Base-by-base conservation (phyloP, 1,140 invertebrate species). In the Agrilus planipennis region DNA sequence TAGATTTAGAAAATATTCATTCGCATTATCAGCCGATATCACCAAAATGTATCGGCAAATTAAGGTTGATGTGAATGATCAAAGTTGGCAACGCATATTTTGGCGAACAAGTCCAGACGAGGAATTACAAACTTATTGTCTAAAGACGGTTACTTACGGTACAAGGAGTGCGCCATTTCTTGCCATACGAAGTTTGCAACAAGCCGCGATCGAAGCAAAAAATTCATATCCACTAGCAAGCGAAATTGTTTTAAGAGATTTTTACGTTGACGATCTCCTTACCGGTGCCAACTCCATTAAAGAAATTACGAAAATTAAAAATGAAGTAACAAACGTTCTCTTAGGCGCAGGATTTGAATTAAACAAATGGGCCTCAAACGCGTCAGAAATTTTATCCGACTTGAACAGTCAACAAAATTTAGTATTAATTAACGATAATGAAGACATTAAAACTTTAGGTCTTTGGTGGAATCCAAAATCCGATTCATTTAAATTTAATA, bases 1-100 rank as follows among this genome's bases (percentile, higher is more conserved):
- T 0, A 41, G 55, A 7, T 69, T 67, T 46, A 42, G 61, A 17
- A 43, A 45, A 5, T 50, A 57, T 34, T 29, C 27, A 17, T 52
- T 52, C 28, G 45, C 20, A 3, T 12, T 47, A 17, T 39, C 28
- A 27, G 20, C 16, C 28, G 50, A 42, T 46, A 50, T 49, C n/a
- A 20, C 34, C 4, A 44, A 43, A 35, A 59, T 61, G 57, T 60
- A 44, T 18, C 27, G 56, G 15, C 47, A 52, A 39, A 52, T 58
- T 14, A 14, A 31, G 10, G 22, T 57, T 2, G 15, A 49, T 34
- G 21, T 49, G 19, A 30, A 42, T 18, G 51, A 55, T 30, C 23
- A 35, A 31, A 16, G 31, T 4, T 40, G 30, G 15, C 51, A 53
- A 38, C 42, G 44, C 40, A 51, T 55, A 17, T 29, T 55, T 9